A percentile compares a stretch with the other conserved stretches of the same genome.
Conservation (phyloP, 2,113 vertebrate species). For the Salvelinus sp. region DNA sequence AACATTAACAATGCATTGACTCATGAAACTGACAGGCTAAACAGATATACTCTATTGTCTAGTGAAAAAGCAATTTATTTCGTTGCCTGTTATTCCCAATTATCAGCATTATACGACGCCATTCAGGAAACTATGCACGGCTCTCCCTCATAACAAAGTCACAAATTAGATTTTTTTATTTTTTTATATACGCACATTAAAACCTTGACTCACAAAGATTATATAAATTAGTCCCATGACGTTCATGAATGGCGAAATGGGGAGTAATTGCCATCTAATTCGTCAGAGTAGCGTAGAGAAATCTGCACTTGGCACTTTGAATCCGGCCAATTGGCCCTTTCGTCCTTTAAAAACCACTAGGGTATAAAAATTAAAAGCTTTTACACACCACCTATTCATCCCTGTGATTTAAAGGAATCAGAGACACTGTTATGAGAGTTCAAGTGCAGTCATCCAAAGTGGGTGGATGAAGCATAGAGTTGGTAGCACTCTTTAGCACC, state of each 20-base stretch:
- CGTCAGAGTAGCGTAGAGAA: slow-evolving; percentile 23
- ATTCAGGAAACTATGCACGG: slow-evolving; percentile 5
- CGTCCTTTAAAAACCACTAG: slow-evolving; percentile 36
- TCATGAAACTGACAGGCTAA: slow-evolving; percentile 3
- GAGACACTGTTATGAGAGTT: background rate
- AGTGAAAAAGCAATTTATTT: slow-evolving; percentile 9
- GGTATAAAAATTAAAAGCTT: slow-evolving; percentile 20
- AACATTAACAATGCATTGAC: background rate
- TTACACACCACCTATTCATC: slow-evolving; percentile 28
- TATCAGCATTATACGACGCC: background rate
- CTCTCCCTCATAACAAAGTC: slow-evolving; percentile 11
- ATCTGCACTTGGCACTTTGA: slow-evolving; percentile 35
- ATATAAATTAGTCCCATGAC: slow-evolving; percentile 8
- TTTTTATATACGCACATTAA: slow-evolving; percentile 21
- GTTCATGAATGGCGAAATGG: slow-evolving; percentile 28
- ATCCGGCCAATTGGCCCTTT: slow-evolving; percentile 38
- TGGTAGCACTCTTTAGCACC: background rate
- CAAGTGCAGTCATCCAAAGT: background rate
- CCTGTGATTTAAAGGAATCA: slow-evolving; percentile 9
- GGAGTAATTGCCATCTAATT: slow-evolving; percentile 22
- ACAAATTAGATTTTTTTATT: slow-evolving; percentile 3
- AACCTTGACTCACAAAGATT: slow-evolving; percentile 11
- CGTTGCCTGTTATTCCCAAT: slow-evolving; percentile 9
- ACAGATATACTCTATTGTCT: background rate
- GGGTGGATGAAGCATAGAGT: background rate